These are phyloP conservation scores for Prosopocoilus inquinatus DNA, from an alignment of 2,888 invertebrate genomes.

Conservation along the genomic window DNA sequence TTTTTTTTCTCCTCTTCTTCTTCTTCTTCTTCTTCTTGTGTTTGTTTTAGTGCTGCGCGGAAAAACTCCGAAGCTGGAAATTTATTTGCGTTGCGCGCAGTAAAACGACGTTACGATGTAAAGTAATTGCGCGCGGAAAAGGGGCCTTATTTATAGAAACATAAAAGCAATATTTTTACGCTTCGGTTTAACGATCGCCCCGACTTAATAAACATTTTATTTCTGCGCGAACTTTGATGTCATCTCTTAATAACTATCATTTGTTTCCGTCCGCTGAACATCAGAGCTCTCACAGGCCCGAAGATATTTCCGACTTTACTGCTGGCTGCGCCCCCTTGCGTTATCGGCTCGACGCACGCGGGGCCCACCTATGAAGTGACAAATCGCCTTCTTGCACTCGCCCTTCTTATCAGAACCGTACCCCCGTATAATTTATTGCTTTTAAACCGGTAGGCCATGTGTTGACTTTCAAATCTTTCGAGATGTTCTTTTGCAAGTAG, in stretches of 20 bases:
- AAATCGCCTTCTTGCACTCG: conserved; percentile 6
- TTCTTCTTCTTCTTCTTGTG: too few species aligned
- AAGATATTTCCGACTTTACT: too few species aligned
- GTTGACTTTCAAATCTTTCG: conserved; percentile 5
- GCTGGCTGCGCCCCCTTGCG: neutral
- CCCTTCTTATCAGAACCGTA: neutral
- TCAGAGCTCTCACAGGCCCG: neutral
- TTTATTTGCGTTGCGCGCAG: too few species aligned
- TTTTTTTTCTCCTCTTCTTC: too few species aligned
- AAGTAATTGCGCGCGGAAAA: too few species aligned
- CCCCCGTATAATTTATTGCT: neutral
- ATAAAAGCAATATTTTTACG: too few species aligned
- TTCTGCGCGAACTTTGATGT: conserved; percentile 7
- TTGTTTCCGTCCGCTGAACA: conserved; percentile 5
- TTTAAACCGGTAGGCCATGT: conserved; percentile 6
- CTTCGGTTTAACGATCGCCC: too few species aligned
- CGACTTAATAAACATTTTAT: too few species aligned
- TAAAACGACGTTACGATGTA: too few species aligned
- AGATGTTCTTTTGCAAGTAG: neutral
- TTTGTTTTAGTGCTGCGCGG: too few species aligned
- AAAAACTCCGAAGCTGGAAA: too few species aligned
- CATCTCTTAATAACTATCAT: conserved; percentile 2
- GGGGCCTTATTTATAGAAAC: too few species aligned
- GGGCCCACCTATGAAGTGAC: conserved; percentile 6
- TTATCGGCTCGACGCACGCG: neutral